Evolutionary conservation across 2,797 vertebrate species (phyloP), one percentile per base, ranked within the genome.

Genomic region (Glossophaga mutica): DNA sequence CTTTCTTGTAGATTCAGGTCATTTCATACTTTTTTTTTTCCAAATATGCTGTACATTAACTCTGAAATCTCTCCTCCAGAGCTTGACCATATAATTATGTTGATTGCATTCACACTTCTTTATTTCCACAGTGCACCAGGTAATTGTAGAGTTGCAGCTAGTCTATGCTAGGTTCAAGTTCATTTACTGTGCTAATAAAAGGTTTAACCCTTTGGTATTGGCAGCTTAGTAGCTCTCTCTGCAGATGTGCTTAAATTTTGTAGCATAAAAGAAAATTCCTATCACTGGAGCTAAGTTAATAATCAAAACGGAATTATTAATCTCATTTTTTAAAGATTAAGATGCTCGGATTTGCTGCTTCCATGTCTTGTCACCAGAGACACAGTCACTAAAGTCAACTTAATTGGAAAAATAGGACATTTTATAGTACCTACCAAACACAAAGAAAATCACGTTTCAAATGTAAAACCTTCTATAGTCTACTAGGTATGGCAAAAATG

Each of bases 161-260:
- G 34, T 79, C 88, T 92, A 73, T 92, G 73, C 88, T 32, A 62
- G 81, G 88, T 86, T 97, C 52, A 77, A 42, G 90, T 92, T 87
- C 85, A 82, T 90, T 94, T 90, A 67, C 81, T 94, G 88, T 73
- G 82, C 71, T 95, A 96, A 95, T 94, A 93, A 91, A 97, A 92
- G 88, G 50, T 87, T 95, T 97, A 96, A 95, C 88, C 71, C 87
- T 81, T 97, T 90, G 81, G n/a, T 85, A 67, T 62, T 95, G 95
- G 85, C 81, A 82, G 52, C 50, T 77, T 59, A 73, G 50, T n/a
- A 76, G 67, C 32, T 92, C 34, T 70, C 6, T 90, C 57, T 91
- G 29, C 59, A 55, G 44, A 82, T 9, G 1, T 77, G 79, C 67
- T 32, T 77, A 48, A 9, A 29, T 90, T 93, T 89, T 90, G 34